These are phyloP conservation scores for Melanostoma scalare DNA, from an alignment of 2,888 invertebrate species.

Conservation along the genomic window DNA sequence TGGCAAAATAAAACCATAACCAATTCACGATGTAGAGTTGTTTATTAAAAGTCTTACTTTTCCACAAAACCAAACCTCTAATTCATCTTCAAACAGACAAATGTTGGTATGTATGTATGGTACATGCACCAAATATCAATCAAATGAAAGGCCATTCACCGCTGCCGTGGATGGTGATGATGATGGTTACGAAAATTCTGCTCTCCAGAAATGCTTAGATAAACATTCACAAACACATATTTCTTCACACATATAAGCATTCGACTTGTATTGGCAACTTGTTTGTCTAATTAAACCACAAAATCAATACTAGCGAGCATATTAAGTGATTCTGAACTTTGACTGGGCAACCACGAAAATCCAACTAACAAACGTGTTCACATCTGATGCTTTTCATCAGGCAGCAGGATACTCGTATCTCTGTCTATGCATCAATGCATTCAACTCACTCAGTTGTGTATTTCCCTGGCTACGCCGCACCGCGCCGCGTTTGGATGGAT, in stretches of 20 bases:
- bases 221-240: conserved; percentile 19
- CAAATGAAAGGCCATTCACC: conserved; percentile 45
- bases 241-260: not conserved
- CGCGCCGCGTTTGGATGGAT: conserved; percentile 22
- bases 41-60: conserved; percentile 25
- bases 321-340: conserved; percentile 70
- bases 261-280: conserved; percentile 38
- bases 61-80: conserved; percentile 25
- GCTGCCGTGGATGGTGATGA: not conserved
- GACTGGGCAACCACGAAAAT: conserved; percentile 64
- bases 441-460: conserved; percentile 16
- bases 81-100: conserved; percentile 24
- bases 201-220: conserved; percentile 3
- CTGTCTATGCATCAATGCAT: conserved; percentile 56
- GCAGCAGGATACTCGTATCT: conserved; percentile 2
- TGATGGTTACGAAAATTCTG: conserved; percentile 16
- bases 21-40: conserved; percentile 1
- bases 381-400: conserved; percentile 45
- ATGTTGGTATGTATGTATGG: conserved; percentile 6
- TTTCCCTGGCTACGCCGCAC: no score
- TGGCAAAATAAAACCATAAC: not conserved
- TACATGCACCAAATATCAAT: conserved; percentile 35
- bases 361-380: conserved; percentile 48
- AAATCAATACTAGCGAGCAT: conserved; percentile 62
- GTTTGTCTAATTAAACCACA: conserved; percentile 72